Percentiles rank a stretch among this genome's conserved stretches.
These are phyloP conservation scores for Paraplagusia blochii DNA, from an alignment of 2,113 vertebrate species.

Conservation along the genomic window DNA sequence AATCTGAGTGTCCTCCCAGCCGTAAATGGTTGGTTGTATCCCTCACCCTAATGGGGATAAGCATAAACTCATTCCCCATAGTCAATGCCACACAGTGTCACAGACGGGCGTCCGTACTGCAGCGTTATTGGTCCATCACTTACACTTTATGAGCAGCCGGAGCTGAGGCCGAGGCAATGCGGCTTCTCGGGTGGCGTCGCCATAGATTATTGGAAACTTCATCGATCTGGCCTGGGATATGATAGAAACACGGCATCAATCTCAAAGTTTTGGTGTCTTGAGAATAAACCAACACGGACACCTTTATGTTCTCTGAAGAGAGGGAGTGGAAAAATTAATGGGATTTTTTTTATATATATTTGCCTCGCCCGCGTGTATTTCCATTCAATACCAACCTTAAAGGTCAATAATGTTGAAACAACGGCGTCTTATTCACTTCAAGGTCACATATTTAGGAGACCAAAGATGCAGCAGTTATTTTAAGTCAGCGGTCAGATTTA, in stretches of 20 bases:
- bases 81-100: conserved; percentile 25
- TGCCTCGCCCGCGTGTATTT: too few relatives aligned
- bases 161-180: conserved; percentile 17
- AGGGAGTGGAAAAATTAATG: background rate
- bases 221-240: conserved; percentile 46
- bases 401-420: too few relatives aligned
- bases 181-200: conserved; percentile 19
- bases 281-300: conserved; percentile 10
- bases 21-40: conserved; percentile 28
- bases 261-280: conserved; percentile 20
- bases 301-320: background rate
- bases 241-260: conserved; percentile 36
- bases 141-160: conserved; percentile 62
- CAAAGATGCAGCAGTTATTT: too few relatives aligned
- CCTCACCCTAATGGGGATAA: conserved; percentile 47
- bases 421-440: too few relatives aligned
- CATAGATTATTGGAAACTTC: conserved; percentile 56
- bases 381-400: too few relatives aligned
- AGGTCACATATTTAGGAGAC: too few relatives aligned
- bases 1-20: conserved; percentile 40
- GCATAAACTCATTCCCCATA: conserved; percentile 49
- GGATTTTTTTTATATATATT: too few relatives aligned
- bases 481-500: too few relatives aligned
- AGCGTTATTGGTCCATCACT: conserved; percentile 63
- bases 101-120: conserved; percentile 25